Evolutionary conservation across 2,113 vertebrate genomes (phyloP).

Genomic region (Butastur rufipennis): DNA sequence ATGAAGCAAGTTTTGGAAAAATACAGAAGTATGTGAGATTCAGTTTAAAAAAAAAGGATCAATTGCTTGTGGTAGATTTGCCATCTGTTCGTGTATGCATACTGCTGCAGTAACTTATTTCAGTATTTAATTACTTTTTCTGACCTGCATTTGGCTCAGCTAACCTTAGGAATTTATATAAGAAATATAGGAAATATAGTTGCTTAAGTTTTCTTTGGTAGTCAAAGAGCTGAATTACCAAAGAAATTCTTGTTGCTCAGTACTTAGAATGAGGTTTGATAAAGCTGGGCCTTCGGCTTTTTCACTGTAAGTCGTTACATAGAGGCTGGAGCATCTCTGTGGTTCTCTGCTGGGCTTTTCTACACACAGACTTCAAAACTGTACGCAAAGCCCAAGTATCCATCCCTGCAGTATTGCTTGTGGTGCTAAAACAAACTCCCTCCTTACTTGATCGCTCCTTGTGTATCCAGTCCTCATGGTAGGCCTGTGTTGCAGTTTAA

Average conservation of each 20-base stretch:
- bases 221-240: not conserved
- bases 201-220: not conserved
- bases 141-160: conserved; percentile 2
- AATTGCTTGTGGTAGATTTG: not conserved
- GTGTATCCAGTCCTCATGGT: not conserved
- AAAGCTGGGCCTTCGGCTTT: not conserved
- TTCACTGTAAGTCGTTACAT: rapidly evolving
- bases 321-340: not conserved
- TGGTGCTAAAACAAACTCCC: not conserved
- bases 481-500: not conserved
- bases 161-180: not conserved
- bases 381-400: not conserved
- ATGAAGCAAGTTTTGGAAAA: not conserved
- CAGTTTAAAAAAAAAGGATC: not conserved
- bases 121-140: not conserved
- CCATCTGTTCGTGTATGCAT: conserved; percentile 1
- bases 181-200: not conserved
- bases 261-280: not conserved
- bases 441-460: not conserved
- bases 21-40: not conserved
- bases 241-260: not conserved
- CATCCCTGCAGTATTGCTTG: not conserved
- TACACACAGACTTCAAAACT: not conserved
- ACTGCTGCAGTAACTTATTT: not conserved
- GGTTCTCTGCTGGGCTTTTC: not conserved